Evolutionary conservation across 1,140 invertebrate species (phyloP), one percentile per base, ranked within the genome.

Genomic region (Heliconius himera): DNA sequence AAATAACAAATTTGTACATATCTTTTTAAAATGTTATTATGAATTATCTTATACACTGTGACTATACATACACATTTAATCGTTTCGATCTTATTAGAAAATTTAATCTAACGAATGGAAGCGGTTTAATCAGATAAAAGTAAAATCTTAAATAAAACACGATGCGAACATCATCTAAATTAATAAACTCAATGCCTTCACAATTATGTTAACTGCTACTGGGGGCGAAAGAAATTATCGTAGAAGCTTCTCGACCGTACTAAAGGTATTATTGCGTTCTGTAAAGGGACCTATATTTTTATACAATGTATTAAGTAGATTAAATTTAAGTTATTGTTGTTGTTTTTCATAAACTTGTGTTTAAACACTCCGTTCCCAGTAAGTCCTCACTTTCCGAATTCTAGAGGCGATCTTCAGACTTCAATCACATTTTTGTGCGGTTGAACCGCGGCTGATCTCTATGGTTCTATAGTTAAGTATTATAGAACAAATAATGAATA

Each of bases 111-210:
- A 77, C 60, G 74, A 81, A 81, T 81, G 80, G 76, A 71, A 74
- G 77, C 46, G 51, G 51, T 74, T 81, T 81, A 81, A 81, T 81
- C 76, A 75, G 72, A 60, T 70, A 78, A 70, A 72, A 77, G 80
- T 66, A 38, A 78, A 75, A 66, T 70, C 66, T 80, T 71, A 71
- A 73, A 76, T 73, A 80, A 76, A 80, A 80, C 33, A 80, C 74
- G 38, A 81, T 74, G 66, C 76, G 76, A 77, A 77, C 76, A 77
- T 66, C 60, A 66, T 81, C 70, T 41, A 81, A 73, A 70, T 81
- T 81, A 81, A 81, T 81, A 81, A 77, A 81, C 70, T 81, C 54
- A 81, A 81, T 81, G 79, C 56, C 54, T 81, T 74, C 70, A 77
- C 71, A 77, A 81, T 81, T 76, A 80, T 76, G 54, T 80, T 76